These are phyloP conservation scores for Hippocampus mohnikei DNA, from an alignment of 2,113 vertebrate genomes.

Conservation along the genomic window DNA sequence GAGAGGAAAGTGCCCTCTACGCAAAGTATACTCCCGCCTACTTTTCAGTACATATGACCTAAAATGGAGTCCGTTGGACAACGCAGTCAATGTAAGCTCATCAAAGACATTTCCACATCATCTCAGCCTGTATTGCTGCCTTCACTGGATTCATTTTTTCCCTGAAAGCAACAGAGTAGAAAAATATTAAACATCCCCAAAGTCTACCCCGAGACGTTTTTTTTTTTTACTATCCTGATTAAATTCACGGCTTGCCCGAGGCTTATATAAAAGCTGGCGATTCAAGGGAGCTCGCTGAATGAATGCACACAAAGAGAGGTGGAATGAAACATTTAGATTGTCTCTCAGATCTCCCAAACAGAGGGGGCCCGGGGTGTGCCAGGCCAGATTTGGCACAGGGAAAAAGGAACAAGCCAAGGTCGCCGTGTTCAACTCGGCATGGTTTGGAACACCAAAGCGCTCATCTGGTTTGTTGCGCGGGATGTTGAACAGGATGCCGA, in stretches of 20 bases:
- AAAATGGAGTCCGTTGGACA: conserved; percentile 44
- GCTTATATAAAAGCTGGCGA: conserved; percentile 64
- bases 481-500: too few species aligned
- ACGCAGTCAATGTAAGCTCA: conserved; percentile 15
- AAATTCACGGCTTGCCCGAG: conserved; percentile 51
- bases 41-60: conserved; percentile 45
- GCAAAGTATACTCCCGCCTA: conserved; percentile 25
- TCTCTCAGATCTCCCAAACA: conserved; percentile 53
- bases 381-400: conserved; percentile 15
- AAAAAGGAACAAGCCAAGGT: background rate
- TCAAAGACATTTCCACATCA: conserved; percentile 13
- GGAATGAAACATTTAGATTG: conserved; percentile 64
- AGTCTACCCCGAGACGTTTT: conserved; percentile 32
- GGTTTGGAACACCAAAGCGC: background rate
- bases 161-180: background rate
- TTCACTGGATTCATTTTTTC: conserved; percentile 16
- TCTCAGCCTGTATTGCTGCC: background rate
- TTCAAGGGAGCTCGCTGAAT: conserved; percentile 51
- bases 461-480: background rate
- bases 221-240: conserved; percentile 51
- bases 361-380: conserved; percentile 23
- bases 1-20: conserved; percentile 37
- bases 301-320: conserved; percentile 26
- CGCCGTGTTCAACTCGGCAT: background rate
- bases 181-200: conserved; percentile 22